A percentile compares a stretch with the other conserved stretches of the same genome.
Conservation (phyloP, 2,888 invertebrate genomes). For the Automeris io region DNA sequence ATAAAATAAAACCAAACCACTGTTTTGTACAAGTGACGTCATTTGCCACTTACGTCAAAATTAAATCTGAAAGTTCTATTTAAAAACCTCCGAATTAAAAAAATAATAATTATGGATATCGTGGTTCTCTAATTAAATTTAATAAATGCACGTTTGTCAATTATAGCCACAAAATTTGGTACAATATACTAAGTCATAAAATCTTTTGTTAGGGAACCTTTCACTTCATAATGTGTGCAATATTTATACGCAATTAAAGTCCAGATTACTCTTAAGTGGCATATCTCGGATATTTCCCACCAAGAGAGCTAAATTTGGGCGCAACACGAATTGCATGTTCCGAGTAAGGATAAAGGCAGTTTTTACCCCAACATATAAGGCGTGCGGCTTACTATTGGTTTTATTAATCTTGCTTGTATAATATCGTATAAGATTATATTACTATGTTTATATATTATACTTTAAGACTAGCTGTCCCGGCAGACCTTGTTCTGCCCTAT, state of each 20-base stretch:
- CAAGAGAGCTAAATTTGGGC: slow-evolving; percentile 7
- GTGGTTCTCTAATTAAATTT: no score
- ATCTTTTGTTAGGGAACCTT: slow-evolving; percentile 2
- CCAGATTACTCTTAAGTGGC: slow-evolving; percentile 30
- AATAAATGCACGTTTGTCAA: no score
- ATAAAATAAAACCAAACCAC: no score
- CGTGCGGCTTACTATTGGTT: slow-evolving; percentile 37
- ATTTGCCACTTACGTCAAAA: no score
- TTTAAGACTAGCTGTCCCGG: no score
- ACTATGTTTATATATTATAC: neutral
- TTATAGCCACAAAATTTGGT: no score
- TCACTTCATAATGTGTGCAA: slow-evolving; percentile 8
- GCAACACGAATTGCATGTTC: slow-evolving; percentile 14
- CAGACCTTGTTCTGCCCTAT: no score
- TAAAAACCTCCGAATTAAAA: no score
- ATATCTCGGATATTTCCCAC: slow-evolving; percentile 52
- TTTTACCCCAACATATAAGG: slow-evolving; percentile 49
- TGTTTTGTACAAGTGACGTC: no score
- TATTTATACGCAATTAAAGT: slow-evolving; percentile 17
- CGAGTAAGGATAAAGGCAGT: slow-evolving; percentile 42
- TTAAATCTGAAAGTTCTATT: no score
- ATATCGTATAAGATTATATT: slow-evolving; percentile 7
- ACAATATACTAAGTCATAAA: no score
- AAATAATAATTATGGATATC: no score
- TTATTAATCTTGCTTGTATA: slow-evolving; percentile 53